Evolutionary conservation across 2,113 vertebrate species (phyloP).

Genomic region (Aplodontia rufa): DNA sequence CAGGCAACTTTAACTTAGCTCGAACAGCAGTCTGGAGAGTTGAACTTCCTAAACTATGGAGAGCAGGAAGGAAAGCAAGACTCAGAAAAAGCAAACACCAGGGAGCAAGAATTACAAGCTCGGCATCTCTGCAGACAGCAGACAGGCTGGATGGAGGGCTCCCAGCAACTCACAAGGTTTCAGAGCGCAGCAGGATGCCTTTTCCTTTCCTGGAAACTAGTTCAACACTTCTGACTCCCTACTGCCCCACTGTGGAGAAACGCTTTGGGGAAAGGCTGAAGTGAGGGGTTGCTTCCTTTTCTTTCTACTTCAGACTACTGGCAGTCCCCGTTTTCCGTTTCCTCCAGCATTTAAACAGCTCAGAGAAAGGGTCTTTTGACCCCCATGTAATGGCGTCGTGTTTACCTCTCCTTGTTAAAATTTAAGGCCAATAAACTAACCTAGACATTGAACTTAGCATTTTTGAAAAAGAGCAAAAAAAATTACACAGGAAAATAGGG

Average conservation of each 20-base stretch:
- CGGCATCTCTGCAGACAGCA: not conserved
- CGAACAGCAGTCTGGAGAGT: not conserved
- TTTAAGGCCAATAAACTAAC: slow-evolving; percentile 43
- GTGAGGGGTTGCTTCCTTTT: not conserved
- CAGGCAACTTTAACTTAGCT: not conserved
- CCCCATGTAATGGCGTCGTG: not conserved
- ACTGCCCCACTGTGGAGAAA: slow-evolving; percentile 73
- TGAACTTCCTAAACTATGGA: slow-evolving; percentile 21
- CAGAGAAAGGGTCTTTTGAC: slow-evolving; percentile 31
- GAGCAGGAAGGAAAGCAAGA: slow-evolving; percentile 20
- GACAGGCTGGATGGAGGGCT: not conserved
- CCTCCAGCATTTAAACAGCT: not conserved
- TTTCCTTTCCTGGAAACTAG: not conserved
- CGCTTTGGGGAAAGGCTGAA: not conserved
- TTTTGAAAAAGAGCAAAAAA: slow-evolving; percentile 55
- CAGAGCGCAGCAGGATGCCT: not conserved
- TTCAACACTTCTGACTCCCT: slow-evolving; percentile 39
- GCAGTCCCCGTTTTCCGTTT: not conserved
- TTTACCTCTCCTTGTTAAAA: slow-evolving; percentile 45
- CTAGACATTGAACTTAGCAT: slow-evolving; percentile 21
- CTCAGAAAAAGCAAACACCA: not conserved
- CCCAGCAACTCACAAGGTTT: not conserved
- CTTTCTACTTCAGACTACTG: not conserved
- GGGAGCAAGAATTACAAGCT: not conserved
- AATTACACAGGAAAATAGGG: slow-evolving; percentile 25